These are phyloP conservation scores for Ochropacha duplaris DNA, from an alignment of 2,888 invertebrate genomes.

Conservation along the genomic window DNA sequence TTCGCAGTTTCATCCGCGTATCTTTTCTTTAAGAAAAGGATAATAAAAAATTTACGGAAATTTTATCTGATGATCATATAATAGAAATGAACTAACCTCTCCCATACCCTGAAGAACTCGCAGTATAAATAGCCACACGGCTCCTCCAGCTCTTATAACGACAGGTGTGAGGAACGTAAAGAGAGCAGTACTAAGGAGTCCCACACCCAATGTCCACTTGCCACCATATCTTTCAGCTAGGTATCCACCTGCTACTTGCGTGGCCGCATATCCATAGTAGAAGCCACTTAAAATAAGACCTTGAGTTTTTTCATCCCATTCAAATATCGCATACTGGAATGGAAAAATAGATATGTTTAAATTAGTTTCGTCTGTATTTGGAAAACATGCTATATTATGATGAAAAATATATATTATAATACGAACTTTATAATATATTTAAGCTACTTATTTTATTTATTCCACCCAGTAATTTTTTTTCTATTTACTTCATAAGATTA, in stretches of 20 bases:
- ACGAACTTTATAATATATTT: too few species aligned
- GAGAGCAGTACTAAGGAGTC: constrained; percentile 90
- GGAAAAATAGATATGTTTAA: constrained; percentile 3
- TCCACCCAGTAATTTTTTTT: too few species aligned
- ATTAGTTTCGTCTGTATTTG: too few species aligned
- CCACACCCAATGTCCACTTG: constrained; percentile 92
- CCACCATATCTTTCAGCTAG: constrained; percentile 92
- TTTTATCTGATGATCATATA: too few species aligned
- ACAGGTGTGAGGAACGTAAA: constrained; percentile 92
- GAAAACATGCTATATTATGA: too few species aligned
- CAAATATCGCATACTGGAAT: constrained; percentile 74
- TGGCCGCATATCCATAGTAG: constrained; percentile 92
- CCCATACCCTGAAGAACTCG: constrained; percentile 90
- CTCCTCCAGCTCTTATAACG: constrained; percentile 83
- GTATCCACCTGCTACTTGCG: constrained; percentile 92
- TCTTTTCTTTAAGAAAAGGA: too few species aligned
- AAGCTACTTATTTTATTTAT: too few species aligned
- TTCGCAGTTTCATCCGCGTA: too few species aligned
- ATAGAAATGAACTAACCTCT: constrained; percentile 74
- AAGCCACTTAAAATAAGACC: constrained; percentile 91
- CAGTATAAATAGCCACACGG: constrained; percentile 80
- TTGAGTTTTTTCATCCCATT: constrained; percentile 87
- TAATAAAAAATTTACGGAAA: too few species aligned
- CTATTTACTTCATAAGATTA: too few species aligned
- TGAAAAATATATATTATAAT: too few species aligned